Percentiles rank a stretch among this genome's conserved stretches.
These are phyloP conservation scores for Augochlora pura DNA, from an alignment of 1,140 invertebrate genomes.

Conservation along the genomic window DNA sequence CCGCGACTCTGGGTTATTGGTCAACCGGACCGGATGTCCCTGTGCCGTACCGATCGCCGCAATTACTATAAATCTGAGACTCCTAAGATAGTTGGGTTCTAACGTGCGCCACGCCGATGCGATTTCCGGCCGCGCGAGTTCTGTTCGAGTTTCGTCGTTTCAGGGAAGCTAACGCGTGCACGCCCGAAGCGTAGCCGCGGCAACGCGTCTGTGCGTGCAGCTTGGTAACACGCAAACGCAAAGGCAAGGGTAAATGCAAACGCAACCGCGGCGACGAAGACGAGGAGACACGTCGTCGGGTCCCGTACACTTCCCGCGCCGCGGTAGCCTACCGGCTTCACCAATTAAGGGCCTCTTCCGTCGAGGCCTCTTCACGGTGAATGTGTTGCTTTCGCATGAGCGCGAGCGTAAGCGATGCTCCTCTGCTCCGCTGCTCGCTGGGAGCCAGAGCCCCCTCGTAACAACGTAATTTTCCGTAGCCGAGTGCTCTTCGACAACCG, in stretches of 20 bases:
- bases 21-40: too few relatives aligned
- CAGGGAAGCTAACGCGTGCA: too few relatives aligned
- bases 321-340: slow-evolving; percentile 63
- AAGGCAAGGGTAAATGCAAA: too few relatives aligned
- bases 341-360: slow-evolving; percentile 72
- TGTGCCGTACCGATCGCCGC: too few relatives aligned
- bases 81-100: too few relatives aligned
- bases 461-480: slow-evolving; percentile 58
- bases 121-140: too few relatives aligned
- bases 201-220: slow-evolving; percentile 32
- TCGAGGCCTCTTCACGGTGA: slow-evolving; percentile 39
- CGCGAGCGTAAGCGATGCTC: slow-evolving; percentile 8
- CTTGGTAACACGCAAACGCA: slow-evolving; percentile 23
- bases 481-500: slow-evolving; percentile 11
- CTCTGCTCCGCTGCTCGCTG: too few relatives aligned
- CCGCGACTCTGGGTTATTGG: too few relatives aligned
- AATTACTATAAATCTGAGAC: too few relatives aligned
- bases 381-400: slow-evolving; percentile 48
- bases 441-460: slow-evolving; percentile 35
- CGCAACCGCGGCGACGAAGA: slow-evolving; percentile 35
- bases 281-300: slow-evolving; percentile 63
- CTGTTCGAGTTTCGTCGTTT: too few relatives aligned
- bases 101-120: too few relatives aligned
- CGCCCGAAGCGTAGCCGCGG: slow-evolving; percentile 14
- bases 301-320: slow-evolving; percentile 74